Evolutionary conservation across 2,113 vertebrate genomes (phyloP).

Genomic region (Halichoerus grypus): DNA sequence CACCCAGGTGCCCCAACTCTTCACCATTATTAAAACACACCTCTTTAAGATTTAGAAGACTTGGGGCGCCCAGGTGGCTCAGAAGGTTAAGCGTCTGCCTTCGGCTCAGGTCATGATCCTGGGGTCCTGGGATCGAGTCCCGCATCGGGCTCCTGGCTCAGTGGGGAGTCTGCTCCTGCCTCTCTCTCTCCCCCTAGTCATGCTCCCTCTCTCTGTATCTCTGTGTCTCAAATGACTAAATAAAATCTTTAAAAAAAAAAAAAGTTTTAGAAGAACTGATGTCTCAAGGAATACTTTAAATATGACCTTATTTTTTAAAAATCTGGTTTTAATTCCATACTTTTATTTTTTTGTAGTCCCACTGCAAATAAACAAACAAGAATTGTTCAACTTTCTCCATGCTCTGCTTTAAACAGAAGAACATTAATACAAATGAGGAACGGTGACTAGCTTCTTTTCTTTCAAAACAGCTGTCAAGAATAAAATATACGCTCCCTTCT

Average conservation of each 20-base stretch:
- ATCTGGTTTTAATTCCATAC: conserved; percentile 54
- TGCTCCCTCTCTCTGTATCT: too few species aligned
- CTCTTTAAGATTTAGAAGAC: not conserved
- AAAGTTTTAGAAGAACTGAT: not conserved
- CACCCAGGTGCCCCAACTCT: not conserved
- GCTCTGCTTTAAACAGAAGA: conserved; percentile 48
- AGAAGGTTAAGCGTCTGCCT: too few species aligned
- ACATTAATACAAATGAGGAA: conserved; percentile 19
- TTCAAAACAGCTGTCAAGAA: conserved; percentile 52
- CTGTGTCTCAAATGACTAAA: too few species aligned
- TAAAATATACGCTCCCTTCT: not conserved
- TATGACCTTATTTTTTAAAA: conserved; percentile 32
- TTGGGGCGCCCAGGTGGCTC: not conserved
- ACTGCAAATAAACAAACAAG: conserved; percentile 58
- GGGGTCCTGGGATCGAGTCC: too few species aligned
- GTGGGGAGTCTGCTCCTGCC: too few species aligned
- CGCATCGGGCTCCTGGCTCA: too few species aligned
- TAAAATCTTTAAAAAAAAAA: not conserved
- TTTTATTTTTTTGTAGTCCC: conserved; percentile 42
- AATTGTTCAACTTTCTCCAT: conserved; percentile 23
- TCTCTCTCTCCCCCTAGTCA: too few species aligned
- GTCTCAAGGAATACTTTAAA: conserved; percentile 46
- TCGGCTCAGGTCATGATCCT: too few species aligned
- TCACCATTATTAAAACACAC: conserved; percentile 54
- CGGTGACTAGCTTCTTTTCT: conserved; percentile 10